Evolutionary conservation across 2,888 invertebrate species (phyloP), one percentile per base, ranked within the genome.

Genomic region (Nomada fucata): DNA sequence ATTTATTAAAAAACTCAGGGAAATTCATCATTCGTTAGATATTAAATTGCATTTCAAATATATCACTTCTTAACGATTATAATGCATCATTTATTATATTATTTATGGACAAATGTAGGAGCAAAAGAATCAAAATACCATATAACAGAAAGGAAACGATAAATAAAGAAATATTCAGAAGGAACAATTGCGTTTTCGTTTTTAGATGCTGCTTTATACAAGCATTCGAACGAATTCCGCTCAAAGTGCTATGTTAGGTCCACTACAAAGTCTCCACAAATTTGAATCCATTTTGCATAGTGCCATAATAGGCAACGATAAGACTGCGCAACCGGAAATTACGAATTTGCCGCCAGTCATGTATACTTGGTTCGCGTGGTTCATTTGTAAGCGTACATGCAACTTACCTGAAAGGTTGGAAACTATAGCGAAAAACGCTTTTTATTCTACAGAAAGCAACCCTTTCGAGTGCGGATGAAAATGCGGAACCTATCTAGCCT

Each of bases 401-500:
- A 47, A 47, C 47, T 36, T 20, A 15, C n/a, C 15, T 9, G 13
- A 29, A 1, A 20, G n/a, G 0, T 36, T 18, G 10, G 50, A 10
- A 18, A 44, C 13, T 15, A 59, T 47, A 11, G 3, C 0, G 15
- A 15, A 10, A 15, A 23, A 9, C 18, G 1, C 23, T 57, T 44
- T 2, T 36, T 23, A 18, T 65, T 9, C 20, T 2, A 15, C 3
- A 18, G 9, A 36, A 47, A 29, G 60, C 60, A 60, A 44, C 18
- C 10, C 11, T 26, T 47, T 23, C 36, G 36, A 75, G 60, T 11
- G 26, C 1, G 5, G 10, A 18, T 64, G 64, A 50, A 64, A 67
- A 50, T 15, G 5, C 23, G 2, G 44, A 52, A 63, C 36, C 67
- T 67, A 77, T 71, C 60, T 26, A 20, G 26, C 11, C 29, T 52